Evolutionary conservation across 2,797 vertebrate species (phyloP).

Genomic region (Chrysocyon brachyurus): DNA sequence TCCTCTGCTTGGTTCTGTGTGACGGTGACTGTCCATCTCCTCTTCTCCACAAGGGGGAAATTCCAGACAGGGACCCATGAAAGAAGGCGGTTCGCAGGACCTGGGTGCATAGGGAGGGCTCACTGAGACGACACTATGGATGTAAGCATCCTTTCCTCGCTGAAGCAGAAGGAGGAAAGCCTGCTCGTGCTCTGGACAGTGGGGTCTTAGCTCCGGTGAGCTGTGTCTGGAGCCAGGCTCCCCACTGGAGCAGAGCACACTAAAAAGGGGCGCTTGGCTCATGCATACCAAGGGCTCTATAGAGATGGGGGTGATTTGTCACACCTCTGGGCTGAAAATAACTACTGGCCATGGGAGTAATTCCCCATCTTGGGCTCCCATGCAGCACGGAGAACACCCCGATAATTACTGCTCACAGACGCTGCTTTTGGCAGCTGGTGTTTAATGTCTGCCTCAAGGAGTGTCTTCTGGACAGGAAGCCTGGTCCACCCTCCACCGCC

Average conservation of each 20-base stretch:
- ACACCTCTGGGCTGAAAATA: constrained; percentile 76
- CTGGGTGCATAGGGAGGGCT: neutral
- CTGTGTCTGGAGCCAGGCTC: constrained; percentile 25
- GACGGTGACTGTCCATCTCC: neutral
- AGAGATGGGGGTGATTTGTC: constrained; percentile 43
- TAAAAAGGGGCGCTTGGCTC: neutral
- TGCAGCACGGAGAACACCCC: constrained; percentile 44
- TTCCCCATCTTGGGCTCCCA: constrained; percentile 58
- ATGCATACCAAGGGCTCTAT: constrained; percentile 12
- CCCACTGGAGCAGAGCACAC: neutral
- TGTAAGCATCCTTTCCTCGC: neutral
- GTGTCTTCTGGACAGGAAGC: constrained; percentile 53
- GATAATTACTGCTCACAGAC: constrained; percentile 65
- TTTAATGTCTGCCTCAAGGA: constrained; percentile 57
- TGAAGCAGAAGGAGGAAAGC: neutral
- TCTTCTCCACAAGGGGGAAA: neutral
- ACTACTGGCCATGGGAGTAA: constrained; percentile 68
- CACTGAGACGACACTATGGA: neutral
- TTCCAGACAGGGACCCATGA: neutral
- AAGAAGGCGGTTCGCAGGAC: neutral
- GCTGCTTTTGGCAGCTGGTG: constrained; percentile 26
- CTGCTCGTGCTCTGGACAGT: neutral
- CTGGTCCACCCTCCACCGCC: neutral
- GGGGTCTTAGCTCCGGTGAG: neutral
- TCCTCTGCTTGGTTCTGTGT: rapidly evolving